Evolutionary conservation across 2,888 invertebrate genomes (phyloP), one percentile per base, ranked within the genome.

Genomic region (Nemurella pictetii): DNA sequence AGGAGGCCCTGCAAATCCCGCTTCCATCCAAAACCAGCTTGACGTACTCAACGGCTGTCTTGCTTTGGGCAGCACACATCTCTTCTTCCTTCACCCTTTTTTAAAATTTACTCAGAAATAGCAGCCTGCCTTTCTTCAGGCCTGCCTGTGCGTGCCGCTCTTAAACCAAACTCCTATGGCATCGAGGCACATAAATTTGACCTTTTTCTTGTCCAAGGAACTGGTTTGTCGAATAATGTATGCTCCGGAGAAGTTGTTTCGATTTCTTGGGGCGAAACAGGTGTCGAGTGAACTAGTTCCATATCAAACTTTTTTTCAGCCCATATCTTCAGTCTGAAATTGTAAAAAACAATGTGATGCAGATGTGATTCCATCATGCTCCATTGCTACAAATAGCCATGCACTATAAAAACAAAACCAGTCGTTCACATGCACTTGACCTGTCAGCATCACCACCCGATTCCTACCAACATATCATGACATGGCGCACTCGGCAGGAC

Each of bases 1-100:
- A 83, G 12, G 12, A 25, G 15, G 36, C 83, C 36, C 20, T 35
- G 9, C 20, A 26, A 20, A 83, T 29, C 7, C 15, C 7, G 12
- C n/a, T n/a, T 28, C 15, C 55, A 25, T 9, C 55, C 12, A 73
- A n/a, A 35, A n/a, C 55, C n/a, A 83, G 20, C 32, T 55, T 35
- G 27, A 83, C 83, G 25, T 83, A 83, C 12, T 83, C n/a, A 5
- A 25, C 29, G 7, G 15, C 26, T 9, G 27, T 55, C 26, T 80
- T 29, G 26, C 7, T 80, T 80, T 80, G 80, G n/a, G 80, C 26
- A 4, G 80, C 80, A 27, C 80, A 80, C 5, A 80, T n/a, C 32
- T 32, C 4, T 3, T 3, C 32, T 32, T 5, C 32, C 32, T 32
- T 32, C 9, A 32, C 32, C 3, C 32, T 81, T 81, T 81, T 81